phyloP scores from a whole-genome alignment of 2,888 invertebrate species.

The Tenthredo distinguenda region DNA sequence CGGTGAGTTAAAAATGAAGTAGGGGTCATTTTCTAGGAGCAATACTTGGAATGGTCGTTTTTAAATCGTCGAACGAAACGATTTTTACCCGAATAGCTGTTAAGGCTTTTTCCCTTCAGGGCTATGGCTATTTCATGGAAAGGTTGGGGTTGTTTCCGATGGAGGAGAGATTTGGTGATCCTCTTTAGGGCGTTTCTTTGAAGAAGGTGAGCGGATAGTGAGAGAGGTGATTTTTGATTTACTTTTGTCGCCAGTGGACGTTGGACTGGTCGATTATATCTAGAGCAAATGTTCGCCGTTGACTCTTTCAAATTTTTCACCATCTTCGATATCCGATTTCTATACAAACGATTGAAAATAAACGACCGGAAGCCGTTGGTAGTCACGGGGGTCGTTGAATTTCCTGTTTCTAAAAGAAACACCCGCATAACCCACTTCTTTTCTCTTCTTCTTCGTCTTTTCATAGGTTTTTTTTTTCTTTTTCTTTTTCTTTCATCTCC shows the following conservation, averaged over 20 bases:
- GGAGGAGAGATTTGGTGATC: neutral
- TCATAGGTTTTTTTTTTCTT: neutral
- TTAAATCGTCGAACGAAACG: neutral
- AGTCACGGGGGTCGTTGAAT: slow-evolving; percentile 45
- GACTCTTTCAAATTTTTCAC: slow-evolving; percentile 36
- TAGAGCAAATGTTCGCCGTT: slow-evolving; percentile 10
- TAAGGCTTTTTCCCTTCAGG: neutral
- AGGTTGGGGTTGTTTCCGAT: slow-evolving; percentile 17
- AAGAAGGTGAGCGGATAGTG: neutral
- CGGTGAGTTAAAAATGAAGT: neutral
- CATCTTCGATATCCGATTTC: neutral
- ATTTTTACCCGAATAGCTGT: neutral
- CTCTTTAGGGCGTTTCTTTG: neutral
- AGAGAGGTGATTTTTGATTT: neutral
- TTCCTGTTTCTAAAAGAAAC: slow-evolving; percentile 37
- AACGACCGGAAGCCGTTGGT: slow-evolving; percentile 48
- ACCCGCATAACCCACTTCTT: slow-evolving; percentile 11
- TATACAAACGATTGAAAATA: slow-evolving; percentile 44
- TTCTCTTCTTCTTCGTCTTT: slow-evolving; percentile 3
- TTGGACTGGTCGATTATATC: slow-evolving; percentile 13
- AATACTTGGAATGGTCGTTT: slow-evolving; percentile 6
- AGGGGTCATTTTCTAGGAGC: neutral
- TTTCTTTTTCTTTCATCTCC: slow-evolving; percentile 1
- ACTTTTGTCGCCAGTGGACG: neutral
- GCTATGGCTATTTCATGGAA: neutral